These are phyloP conservation scores for Pomatostomus ruficeps DNA, from an alignment of 2,113 vertebrate species.

Conservation along the genomic window DNA sequence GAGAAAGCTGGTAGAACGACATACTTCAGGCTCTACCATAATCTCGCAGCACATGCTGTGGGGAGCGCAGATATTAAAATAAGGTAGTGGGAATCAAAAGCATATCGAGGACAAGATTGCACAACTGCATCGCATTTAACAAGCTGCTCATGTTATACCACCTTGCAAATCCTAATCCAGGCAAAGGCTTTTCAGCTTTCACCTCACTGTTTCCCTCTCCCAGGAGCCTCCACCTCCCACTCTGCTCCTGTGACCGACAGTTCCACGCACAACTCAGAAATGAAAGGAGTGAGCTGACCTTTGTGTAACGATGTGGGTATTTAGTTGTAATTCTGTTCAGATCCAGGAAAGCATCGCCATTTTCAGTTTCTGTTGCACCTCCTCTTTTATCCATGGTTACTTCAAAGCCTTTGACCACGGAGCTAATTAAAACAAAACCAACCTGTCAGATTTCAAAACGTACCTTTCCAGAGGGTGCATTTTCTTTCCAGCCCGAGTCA, in stretches of 20 bases:
- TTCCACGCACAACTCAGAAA: background rate
- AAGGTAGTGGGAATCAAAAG: background rate
- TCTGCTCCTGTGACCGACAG: rapidly evolving
- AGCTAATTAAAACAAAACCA: slow-evolving; percentile 21
- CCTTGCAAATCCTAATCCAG: background rate
- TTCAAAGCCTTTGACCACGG: slow-evolving; percentile 18
- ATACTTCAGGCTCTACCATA: background rate
- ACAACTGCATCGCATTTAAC: background rate
- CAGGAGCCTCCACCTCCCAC: background rate
- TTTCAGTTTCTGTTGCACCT: slow-evolving; percentile 76
- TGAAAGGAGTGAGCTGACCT: slow-evolving; percentile 70
- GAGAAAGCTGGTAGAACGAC: background rate
- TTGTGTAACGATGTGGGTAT: slow-evolving; percentile 86
- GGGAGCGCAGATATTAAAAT: background rate
- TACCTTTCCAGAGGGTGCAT: rapidly evolving
- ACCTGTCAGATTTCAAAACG: rapidly evolving
- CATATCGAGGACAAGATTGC: background rate
- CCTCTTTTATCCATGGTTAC: slow-evolving; percentile 87
- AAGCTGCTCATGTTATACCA: background rate
- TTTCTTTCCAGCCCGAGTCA: rapidly evolving
- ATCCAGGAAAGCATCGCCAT: slow-evolving; percentile 74
- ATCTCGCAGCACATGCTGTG: background rate
- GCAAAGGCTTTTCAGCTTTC: background rate
- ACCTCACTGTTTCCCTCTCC: background rate
- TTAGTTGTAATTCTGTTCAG: slow-evolving; percentile 64